Conservation (phyloP, 2,888 invertebrate species). For the Dicranocentrus wangi region DNA sequence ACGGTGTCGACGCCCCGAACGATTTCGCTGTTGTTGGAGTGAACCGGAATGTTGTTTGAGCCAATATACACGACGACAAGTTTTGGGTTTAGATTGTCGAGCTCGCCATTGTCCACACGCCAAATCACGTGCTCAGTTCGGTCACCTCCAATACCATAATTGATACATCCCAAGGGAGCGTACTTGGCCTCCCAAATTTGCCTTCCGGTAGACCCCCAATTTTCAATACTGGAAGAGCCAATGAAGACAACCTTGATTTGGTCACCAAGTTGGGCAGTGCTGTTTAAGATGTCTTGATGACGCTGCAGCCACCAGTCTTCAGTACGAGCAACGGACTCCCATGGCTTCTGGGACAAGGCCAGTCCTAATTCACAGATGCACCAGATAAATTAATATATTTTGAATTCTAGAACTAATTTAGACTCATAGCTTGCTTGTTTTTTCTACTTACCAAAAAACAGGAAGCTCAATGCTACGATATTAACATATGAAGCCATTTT, state of each 20-base stretch:
- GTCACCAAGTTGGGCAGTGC: not conserved
- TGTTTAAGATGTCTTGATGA: constrained; percentile 37
- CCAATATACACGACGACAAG: constrained; percentile 55
- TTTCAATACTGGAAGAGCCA: constrained; percentile 55
- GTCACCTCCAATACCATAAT: constrained; percentile 92
- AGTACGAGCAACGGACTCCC: constrained; percentile 30
- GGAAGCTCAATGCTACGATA: not conserved
- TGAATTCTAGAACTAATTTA: too few relatives aligned
- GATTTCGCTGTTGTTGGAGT: constrained; percentile 38
- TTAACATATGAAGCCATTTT: too few relatives aligned
- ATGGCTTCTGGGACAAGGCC: constrained; percentile 28
- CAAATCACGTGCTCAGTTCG: constrained; percentile 90
- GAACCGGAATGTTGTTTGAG: constrained; percentile 32
- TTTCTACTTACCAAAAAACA: not conserved
- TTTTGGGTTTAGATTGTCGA: constrained; percentile 90
- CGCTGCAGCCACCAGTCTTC: constrained; percentile 40
- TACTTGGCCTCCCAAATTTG: constrained; percentile 92
- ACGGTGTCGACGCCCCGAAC: constrained; percentile 39
- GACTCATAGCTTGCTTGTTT: too few relatives aligned
- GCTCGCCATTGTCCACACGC: constrained; percentile 90
- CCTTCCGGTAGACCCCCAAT: constrained; percentile 44
- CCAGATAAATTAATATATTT: too few relatives aligned
- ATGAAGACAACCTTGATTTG: constrained; percentile 49
- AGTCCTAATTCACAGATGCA: too few relatives aligned
- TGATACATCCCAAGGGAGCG: constrained; percentile 91